A percentile compares a stretch with the other conserved stretches of the same genome.
Evolutionary conservation across 1,140 invertebrate genomes (phyloP).

Genomic region (Anagrus nilaparvatae): DNA sequence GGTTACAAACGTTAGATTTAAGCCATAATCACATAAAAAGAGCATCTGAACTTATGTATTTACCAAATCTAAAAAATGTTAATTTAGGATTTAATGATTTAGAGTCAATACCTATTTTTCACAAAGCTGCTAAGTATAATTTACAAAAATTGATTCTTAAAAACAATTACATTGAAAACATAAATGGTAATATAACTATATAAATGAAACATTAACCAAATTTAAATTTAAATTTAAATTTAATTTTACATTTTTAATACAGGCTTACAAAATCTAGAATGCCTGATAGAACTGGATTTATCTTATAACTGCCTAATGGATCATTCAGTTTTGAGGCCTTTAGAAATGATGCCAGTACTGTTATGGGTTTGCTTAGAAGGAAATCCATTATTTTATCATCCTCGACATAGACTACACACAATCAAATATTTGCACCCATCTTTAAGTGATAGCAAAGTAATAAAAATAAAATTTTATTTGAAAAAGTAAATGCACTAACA

Average conservation of each 20-base stretch:
- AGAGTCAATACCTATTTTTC: constrained; percentile 45
- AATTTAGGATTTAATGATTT: constrained; percentile 55
- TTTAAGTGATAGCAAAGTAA: constrained; percentile 41
- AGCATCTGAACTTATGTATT: constrained; percentile 39
- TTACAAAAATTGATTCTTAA: constrained; percentile 45
- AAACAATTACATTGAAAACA: constrained; percentile 46
- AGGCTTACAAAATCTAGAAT: constrained; percentile 43
- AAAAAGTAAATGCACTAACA: neutral
- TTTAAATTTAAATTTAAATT: constrained; percentile 5
- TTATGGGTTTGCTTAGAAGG: constrained; percentile 46
- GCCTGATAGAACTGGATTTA: constrained; percentile 48
- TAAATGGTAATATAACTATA: constrained; percentile 29
- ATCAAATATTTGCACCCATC: constrained; percentile 48
- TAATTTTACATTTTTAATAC: constrained; percentile 3
- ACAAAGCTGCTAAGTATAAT: constrained; percentile 38
- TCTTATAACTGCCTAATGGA: constrained; percentile 54
- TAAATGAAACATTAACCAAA: neutral
- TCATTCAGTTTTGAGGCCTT: constrained; percentile 44
- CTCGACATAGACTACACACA: constrained; percentile 44
- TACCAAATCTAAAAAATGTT: constrained; percentile 49
- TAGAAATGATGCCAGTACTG: constrained; percentile 45
- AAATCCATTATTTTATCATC: constrained; percentile 52
- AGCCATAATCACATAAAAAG: constrained; percentile 46
- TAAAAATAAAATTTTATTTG: too few species aligned
- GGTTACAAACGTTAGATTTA: constrained; percentile 49